phyloP scores from a whole-genome alignment of 2,888 invertebrate species.

The Allolobophora icterica region DNA sequence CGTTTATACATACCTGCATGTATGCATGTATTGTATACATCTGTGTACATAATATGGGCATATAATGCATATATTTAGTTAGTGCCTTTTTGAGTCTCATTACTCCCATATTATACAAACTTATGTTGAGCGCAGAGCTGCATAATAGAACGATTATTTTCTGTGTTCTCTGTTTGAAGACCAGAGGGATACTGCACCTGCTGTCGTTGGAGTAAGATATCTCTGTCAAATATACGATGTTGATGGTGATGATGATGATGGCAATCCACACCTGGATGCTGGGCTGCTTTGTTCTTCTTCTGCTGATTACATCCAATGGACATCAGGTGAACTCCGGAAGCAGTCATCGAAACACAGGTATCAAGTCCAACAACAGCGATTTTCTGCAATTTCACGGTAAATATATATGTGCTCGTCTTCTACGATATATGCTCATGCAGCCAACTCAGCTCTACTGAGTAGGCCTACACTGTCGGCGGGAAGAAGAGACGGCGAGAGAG shows the following conservation, averaged over 20 bases:
- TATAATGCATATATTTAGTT: too few relatives aligned
- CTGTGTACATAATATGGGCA: too few relatives aligned
- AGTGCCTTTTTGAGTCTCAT: too few relatives aligned
- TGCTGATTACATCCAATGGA: not conserved
- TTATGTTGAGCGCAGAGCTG: too few relatives aligned
- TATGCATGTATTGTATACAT: too few relatives aligned
- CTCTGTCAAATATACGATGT: not conserved
- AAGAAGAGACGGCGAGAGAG: too few relatives aligned
- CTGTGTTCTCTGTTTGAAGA: not conserved
- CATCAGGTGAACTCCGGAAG: not conserved
- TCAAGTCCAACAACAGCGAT: not conserved
- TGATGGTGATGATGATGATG: not conserved
- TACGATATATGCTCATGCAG: not conserved
- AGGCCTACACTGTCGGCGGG: too few relatives aligned
- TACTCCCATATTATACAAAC: too few relatives aligned
- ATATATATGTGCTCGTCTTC: not conserved
- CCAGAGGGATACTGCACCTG: not conserved
- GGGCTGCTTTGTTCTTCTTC: not conserved
- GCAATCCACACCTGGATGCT: not conserved
- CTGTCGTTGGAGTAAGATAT: not conserved
- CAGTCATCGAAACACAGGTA: not conserved
- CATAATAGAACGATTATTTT: not conserved
- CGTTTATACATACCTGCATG: too few relatives aligned
- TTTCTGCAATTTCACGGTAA: constrained; percentile 8
- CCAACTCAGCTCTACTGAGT: too few relatives aligned